Conservation (phyloP, 1,140 invertebrate genomes). For the Campoletis sonorensis region DNA sequence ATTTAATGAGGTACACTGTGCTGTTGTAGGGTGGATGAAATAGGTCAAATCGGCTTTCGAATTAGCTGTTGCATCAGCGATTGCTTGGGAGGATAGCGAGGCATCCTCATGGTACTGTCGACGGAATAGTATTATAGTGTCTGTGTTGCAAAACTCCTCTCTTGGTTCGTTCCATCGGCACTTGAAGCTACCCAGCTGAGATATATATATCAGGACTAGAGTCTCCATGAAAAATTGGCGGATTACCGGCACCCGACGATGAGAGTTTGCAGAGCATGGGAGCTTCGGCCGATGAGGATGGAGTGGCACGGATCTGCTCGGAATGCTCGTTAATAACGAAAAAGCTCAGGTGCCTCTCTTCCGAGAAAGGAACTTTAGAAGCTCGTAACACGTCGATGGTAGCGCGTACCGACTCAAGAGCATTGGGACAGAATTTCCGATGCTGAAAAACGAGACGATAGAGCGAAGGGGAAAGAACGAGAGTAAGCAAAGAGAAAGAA, state of each 20-base stretch:
- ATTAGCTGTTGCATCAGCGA: too few relatives aligned
- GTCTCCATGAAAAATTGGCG: conserved; percentile 49
- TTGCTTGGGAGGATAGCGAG: background rate
- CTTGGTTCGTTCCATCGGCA: background rate
- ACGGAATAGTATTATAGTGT: background rate
- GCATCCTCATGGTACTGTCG: background rate
- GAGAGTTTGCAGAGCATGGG: conserved; percentile 28
- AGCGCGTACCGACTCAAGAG: background rate
- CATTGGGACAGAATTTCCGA: background rate
- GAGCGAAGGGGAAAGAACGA: background rate
- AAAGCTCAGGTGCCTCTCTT: conserved; percentile 34
- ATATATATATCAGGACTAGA: conserved; percentile 22
- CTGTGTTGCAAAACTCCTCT: background rate
- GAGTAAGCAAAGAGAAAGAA: background rate
- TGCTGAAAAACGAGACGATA: background rate
- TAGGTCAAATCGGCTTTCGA: too few relatives aligned
- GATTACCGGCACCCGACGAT: conserved; percentile 41
- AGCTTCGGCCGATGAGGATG: conserved; percentile 39
- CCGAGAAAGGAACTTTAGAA: conserved; percentile 42
- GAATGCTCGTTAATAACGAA: conserved; percentile 39
- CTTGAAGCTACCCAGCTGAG: background rate
- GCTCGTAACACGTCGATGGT: background rate
- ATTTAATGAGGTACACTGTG: too few relatives aligned
- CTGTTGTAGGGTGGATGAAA: too few relatives aligned
- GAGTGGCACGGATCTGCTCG: conserved; percentile 39